A percentile compares a stretch with the other conserved stretches of the same genome.
Evolutionary conservation across 2,888 invertebrate genomes (phyloP).

Genomic region (Tortricodes alternella): DNA sequence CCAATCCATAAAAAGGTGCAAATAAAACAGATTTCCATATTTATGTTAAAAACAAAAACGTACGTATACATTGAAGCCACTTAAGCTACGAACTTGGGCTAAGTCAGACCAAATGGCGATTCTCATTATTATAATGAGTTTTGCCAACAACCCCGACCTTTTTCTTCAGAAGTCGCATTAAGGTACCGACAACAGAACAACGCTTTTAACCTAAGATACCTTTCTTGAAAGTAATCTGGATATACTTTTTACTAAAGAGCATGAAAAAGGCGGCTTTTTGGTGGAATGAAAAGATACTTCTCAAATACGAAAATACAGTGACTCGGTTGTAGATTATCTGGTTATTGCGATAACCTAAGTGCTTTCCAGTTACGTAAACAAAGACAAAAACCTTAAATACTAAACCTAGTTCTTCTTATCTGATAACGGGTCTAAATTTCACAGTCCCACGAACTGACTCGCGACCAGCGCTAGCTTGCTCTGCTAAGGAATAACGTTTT

Average conservation of each 20-base stretch:
- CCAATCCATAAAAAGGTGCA: neutral
- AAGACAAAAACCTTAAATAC: no score
- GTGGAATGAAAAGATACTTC: no score
- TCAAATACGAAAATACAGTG: no score
- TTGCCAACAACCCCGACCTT: constrained; percentile 59
- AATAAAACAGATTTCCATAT: constrained; percentile 7
- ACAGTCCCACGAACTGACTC: no score
- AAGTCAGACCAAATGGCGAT: constrained; percentile 66
- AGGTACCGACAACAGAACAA: constrained; percentile 54
- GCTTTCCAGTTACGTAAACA: no score
- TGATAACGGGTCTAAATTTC: no score
- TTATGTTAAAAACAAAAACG: constrained; percentile 13
- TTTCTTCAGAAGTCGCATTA: constrained; percentile 69
- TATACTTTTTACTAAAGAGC: neutral
- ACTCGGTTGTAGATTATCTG: no score
- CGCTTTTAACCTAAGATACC: constrained; percentile 34
- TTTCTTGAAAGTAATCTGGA: constrained; percentile 17
- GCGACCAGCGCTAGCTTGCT: no score
- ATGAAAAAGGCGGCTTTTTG: no score
- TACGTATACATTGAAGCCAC: constrained; percentile 31
- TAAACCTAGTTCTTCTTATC: no score
- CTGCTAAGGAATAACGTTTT: no score
- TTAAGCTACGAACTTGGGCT: constrained; percentile 37
- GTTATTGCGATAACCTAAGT: no score
- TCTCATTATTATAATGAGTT: constrained; percentile 76